Evolutionary conservation across 2,113 vertebrate species (phyloP).

Genomic region (Pungitius pungitius): DNA sequence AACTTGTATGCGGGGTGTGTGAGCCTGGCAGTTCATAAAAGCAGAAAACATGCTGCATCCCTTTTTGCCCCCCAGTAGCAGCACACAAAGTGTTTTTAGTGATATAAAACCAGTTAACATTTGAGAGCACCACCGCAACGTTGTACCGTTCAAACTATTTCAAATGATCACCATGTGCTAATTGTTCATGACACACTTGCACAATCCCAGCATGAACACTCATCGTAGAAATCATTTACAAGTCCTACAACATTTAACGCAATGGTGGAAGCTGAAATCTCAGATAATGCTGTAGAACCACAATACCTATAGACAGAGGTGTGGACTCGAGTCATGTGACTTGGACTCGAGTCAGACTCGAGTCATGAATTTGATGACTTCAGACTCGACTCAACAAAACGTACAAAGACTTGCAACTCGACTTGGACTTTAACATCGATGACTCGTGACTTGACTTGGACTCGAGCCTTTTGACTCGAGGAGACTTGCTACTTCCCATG

Average conservation of each 20-base stretch:
- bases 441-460: too few relatives aligned
- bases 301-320: too few relatives aligned
- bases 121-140: background rate
- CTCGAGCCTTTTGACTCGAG: too few relatives aligned
- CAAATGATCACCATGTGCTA: background rate
- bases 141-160: background rate
- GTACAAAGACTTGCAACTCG: too few relatives aligned
- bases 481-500: too few relatives aligned
- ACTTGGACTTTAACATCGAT: too few relatives aligned
- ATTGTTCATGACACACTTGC: background rate
- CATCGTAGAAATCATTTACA: background rate
- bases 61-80: slow-evolving; percentile 14
- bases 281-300: background rate
- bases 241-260: background rate
- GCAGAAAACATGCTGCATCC: background rate
- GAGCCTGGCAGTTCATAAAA: slow-evolving; percentile 19
- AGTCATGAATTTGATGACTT: too few relatives aligned
- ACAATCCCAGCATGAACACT: background rate
- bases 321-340: too few relatives aligned
- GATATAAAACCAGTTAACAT: background rate
- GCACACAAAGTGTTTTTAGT: background rate
- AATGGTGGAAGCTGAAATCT: background rate
- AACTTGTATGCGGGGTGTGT: background rate
- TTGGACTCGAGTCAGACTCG: too few relatives aligned
- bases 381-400: too few relatives aligned